phyloP scores from a whole-genome alignment of 2,113 vertebrate genomes.

The Hemibagrus wyckioides region DNA sequence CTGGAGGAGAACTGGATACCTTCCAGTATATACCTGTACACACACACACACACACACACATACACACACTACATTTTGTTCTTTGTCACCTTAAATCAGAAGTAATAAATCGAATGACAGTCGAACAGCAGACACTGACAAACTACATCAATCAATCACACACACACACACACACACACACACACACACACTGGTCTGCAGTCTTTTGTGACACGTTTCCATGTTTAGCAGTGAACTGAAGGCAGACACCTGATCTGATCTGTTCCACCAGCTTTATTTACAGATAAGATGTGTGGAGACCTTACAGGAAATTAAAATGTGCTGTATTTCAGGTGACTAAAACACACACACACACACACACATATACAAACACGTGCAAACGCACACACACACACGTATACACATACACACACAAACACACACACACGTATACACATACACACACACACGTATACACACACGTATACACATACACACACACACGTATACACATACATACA shows the following conservation, averaged over 20 bases:
- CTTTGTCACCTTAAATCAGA: constrained; percentile 31
- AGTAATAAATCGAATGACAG: constrained; percentile 44
- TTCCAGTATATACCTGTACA: not conserved
- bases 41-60: constrained; percentile 1
- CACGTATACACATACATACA: no score
- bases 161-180: not conserved
- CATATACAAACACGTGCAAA: not conserved
- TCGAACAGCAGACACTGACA: constrained; percentile 29
- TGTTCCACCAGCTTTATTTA: constrained; percentile 30
- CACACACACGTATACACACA: no score
- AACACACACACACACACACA: constrained; percentile 6
- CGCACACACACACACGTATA: not conserved
- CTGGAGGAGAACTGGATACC: not conserved
- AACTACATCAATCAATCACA: constrained; percentile 38
- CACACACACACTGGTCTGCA: not conserved
- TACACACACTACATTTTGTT: not conserved
- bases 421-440: no score
- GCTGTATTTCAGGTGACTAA: not conserved
- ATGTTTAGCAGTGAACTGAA: not conserved
- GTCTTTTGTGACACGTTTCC: not conserved
- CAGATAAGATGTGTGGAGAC: not conserved
- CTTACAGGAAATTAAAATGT: not conserved
- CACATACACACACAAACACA: no score
- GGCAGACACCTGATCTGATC: constrained; percentile 42
- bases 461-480: no score